Percentiles rank a stretch among this genome's conserved stretches.
Conservation (phyloP, 2,888 invertebrate species). For the Xylocampa areola region DNA sequence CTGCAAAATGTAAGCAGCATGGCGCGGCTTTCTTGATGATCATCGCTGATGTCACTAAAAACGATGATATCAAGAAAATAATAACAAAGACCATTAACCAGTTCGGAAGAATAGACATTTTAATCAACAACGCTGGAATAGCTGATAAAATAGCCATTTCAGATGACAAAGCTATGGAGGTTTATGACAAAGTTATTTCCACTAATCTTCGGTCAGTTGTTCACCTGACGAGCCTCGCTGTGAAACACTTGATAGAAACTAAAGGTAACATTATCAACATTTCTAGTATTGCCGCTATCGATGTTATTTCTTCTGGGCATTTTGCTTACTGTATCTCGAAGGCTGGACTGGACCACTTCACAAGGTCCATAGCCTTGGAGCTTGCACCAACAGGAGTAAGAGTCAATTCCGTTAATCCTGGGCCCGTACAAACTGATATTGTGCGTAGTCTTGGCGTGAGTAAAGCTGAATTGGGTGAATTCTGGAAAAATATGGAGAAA, state of each 20-base stretch:
- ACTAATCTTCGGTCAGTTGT: conserved; percentile 63
- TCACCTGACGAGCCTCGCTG: conserved; percentile 58
- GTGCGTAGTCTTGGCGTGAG: conserved; percentile 36
- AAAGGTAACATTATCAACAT: conserved; percentile 68
- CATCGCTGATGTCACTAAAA: conserved; percentile 61
- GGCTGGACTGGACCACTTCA: conserved; percentile 94
- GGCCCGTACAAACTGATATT: conserved; percentile 90
- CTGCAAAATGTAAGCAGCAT: conserved; percentile 35
- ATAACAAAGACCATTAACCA: conserved; percentile 50
- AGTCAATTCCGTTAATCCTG: conserved; percentile 96
- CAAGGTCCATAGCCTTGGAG: conserved; percentile 95
- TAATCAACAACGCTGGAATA: conserved; percentile 66
- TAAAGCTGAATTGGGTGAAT: conserved; percentile 65
- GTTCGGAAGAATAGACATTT: conserved; percentile 59
- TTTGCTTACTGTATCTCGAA: conserved; percentile 62
- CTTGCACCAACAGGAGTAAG: conserved; percentile 92
- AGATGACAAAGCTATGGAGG: conserved; percentile 52
- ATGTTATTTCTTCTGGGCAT: conserved; percentile 6
- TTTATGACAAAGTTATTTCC: conserved; percentile 57
- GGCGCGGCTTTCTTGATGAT: conserved; percentile 42
- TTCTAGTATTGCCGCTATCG: conserved; percentile 57
- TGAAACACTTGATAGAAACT: conserved; percentile 59
- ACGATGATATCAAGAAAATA: conserved; percentile 56
- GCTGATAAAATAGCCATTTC: conserved; percentile 36
- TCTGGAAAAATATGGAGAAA: conserved; percentile 91